Evolutionary conservation across 2,888 invertebrate genomes (phyloP).

Genomic region (Heliconius sara): DNA sequence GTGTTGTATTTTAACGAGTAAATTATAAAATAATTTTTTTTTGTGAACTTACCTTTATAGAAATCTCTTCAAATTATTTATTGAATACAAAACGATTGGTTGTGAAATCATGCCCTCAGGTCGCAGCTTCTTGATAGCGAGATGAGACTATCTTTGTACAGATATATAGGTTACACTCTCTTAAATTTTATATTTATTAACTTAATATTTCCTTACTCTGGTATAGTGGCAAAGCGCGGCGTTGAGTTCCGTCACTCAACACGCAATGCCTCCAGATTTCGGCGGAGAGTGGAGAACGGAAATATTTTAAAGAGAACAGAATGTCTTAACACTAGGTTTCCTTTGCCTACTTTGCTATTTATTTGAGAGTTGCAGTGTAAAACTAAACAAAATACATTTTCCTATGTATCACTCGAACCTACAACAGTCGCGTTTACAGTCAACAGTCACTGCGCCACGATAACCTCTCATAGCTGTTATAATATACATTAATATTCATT

Average conservation of each 20-base stretch:
- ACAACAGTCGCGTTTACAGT: background rate
- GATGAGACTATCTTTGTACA: constrained; percentile 33
- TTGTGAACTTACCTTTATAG: constrained; percentile 16
- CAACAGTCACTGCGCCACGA: background rate
- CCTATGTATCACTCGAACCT: background rate
- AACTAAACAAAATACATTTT: background rate
- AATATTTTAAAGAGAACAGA: too few species aligned
- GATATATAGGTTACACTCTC: constrained; percentile 30
- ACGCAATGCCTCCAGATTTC: too few species aligned
- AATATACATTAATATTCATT: background rate
- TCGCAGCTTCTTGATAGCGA: constrained; percentile 38
- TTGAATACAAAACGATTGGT: constrained; percentile 17
- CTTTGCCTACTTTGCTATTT: too few species aligned
- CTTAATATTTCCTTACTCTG: too few species aligned
- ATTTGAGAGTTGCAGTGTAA: background rate
- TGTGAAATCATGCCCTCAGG: constrained; percentile 45
- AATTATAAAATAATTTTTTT: background rate
- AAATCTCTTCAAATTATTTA: constrained; percentile 21
- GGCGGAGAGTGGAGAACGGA: too few species aligned
- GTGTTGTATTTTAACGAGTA: too few species aligned
- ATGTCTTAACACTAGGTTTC: too few species aligned
- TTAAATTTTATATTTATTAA: constrained; percentile 19
- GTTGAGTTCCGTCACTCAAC: too few species aligned
- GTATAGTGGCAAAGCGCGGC: too few species aligned
- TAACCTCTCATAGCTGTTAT: background rate